phyloP scores from a whole-genome alignment of 2,888 invertebrate genomes.

The Toxonevra muliebris region DNA sequence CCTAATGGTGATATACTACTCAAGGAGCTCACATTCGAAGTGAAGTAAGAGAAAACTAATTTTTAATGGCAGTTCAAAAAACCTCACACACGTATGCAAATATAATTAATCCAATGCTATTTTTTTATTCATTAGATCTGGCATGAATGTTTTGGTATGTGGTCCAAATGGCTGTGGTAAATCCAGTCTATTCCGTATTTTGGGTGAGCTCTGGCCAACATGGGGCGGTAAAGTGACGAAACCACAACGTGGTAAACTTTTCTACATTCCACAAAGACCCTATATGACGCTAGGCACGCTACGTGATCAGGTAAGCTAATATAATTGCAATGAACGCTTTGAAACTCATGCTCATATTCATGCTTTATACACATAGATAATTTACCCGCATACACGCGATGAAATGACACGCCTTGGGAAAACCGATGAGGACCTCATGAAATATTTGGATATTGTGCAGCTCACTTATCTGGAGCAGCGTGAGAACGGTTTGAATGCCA shows the following conservation, averaged over 20 bases:
- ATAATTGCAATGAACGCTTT: background rate
- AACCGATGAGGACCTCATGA: slow-evolving; percentile 79
- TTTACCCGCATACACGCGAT: slow-evolving; percentile 91
- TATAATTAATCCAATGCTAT: background rate
- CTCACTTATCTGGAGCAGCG: slow-evolving; percentile 83
- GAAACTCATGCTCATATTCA: background rate
- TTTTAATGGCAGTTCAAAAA: no score
- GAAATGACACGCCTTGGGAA: slow-evolving; percentile 84
- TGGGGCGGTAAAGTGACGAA: slow-evolving; percentile 94
- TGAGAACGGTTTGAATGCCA: slow-evolving; percentile 89
- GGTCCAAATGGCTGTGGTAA: slow-evolving; percentile 99
- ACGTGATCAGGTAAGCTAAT: slow-evolving; percentile 83
- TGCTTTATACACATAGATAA: slow-evolving; percentile 67
- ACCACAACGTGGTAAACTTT: slow-evolving; percentile 93
- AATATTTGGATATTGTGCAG: slow-evolving; percentile 84
- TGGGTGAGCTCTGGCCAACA: slow-evolving; percentile 97
- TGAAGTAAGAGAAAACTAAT: slow-evolving; percentile 68
- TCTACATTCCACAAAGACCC: slow-evolving; percentile 92
- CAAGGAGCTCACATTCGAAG: slow-evolving; percentile 88
- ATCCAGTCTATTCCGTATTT: slow-evolving; percentile 93
- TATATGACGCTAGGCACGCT: slow-evolving; percentile 98
- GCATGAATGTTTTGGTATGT: slow-evolving; percentile 96
- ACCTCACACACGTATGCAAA: background rate
- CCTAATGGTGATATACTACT: slow-evolving; percentile 97
- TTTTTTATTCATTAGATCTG: slow-evolving; percentile 71